A percentile compares a stretch with the other conserved stretches of the same genome.
Conservation (phyloP, 1,140 invertebrate genomes). For the Kradibia gibbosae region DNA sequence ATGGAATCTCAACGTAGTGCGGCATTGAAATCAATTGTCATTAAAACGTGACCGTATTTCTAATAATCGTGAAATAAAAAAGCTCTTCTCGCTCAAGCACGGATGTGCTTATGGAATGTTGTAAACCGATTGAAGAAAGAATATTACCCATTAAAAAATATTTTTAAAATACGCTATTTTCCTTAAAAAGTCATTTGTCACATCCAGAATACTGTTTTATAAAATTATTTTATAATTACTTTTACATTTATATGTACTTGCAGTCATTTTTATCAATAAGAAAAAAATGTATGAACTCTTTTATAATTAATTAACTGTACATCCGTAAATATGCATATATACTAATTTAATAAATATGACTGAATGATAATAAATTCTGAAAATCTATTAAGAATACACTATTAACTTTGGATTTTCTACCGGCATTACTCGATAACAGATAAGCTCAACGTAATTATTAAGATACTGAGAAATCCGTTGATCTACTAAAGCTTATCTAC, state of each 20-base stretch:
- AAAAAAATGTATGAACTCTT: background rate
- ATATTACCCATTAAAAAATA: background rate
- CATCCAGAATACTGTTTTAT: background rate
- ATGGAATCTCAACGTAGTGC: conserved; percentile 17
- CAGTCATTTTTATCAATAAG: background rate
- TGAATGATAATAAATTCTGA: background rate
- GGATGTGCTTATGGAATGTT: conserved; percentile 19
- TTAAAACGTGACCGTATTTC: background rate
- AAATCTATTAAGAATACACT: background rate
- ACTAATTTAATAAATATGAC: background rate
- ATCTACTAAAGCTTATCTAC: background rate
- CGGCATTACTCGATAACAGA: background rate
- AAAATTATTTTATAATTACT: background rate
- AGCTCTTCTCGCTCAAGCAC: background rate
- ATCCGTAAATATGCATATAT: background rate
- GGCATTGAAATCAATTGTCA: background rate
- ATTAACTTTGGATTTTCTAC: background rate
- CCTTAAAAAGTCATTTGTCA: background rate
- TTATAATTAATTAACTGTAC: background rate
- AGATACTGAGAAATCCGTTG: background rate
- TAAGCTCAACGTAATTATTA: background rate
- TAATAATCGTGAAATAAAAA: background rate
- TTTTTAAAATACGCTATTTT: background rate
- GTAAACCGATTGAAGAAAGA: background rate
- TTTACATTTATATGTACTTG: background rate